These are phyloP conservation scores for Meloidogyne chitwoodi DNA, from an alignment of 1,140 invertebrate genomes.

Conservation along the genomic window DNA sequence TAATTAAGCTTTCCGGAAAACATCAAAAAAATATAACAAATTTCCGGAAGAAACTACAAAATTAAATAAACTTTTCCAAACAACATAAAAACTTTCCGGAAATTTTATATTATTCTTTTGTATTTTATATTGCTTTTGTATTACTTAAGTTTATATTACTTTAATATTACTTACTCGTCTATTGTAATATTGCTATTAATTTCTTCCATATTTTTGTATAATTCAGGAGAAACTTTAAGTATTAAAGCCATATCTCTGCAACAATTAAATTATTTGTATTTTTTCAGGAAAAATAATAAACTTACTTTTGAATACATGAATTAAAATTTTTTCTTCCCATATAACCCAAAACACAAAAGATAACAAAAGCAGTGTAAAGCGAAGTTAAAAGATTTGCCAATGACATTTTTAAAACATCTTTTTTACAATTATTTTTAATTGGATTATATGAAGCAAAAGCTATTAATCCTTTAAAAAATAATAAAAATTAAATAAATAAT, in stretches of 20 bases:
- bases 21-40: too few relatives aligned
- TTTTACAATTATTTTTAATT: slow-evolving; percentile 88
- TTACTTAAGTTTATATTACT: too few relatives aligned
- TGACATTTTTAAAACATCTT: slow-evolving; percentile 87
- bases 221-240: slow-evolving; percentile 43
- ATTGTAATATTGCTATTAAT: slow-evolving; percentile 39
- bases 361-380: slow-evolving; percentile 93
- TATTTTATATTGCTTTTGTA: too few relatives aligned
- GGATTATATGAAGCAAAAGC: slow-evolving; percentile 93
- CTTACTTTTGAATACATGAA: slow-evolving; percentile 50
- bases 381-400: slow-evolving; percentile 90
- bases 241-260: slow-evolving; percentile 51
- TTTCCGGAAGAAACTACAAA: too few relatives aligned
- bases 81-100: not conserved
- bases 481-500: not conserved
- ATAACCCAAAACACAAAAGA: slow-evolving; percentile 96
- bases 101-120: not conserved
- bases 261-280: slow-evolving; percentile 1
- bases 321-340: slow-evolving; percentile 65
- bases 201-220: slow-evolving; percentile 42
- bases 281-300: not conserved
- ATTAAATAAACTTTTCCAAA: too few relatives aligned
- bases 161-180: slow-evolving; percentile 45
- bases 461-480: slow-evolving; percentile 69
- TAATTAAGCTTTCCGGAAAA: not conserved